Base-by-base conservation (phyloP, 2,797 vertebrate genomes). In the Aeoliscus strigatus region DNA sequence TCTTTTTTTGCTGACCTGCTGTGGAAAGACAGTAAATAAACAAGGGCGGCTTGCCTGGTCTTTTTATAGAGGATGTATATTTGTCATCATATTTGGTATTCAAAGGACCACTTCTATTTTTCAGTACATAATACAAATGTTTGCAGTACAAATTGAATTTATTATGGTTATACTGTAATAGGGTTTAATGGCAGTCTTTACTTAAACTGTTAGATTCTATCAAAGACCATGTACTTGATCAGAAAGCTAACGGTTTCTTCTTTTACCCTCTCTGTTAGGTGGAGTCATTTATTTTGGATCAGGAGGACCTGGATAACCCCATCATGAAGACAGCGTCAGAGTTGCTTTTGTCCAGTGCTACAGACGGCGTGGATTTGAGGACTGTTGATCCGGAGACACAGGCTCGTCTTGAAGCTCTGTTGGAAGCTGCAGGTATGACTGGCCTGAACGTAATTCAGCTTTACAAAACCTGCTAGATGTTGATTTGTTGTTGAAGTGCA, bases 341-440 rank as follows among this genome's bases (percentile, higher is more conserved):
- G 84, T 85, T 99, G 67, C 94, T 98, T 73, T 86, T 99, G 70
- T 94, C 95, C 39, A 95, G 92, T 37, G 92, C 94, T 62, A 92
- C 94, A 80, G 95, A 98, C 65, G 95, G 94, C 64, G 89, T 94
- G 5, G 96, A 98, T 78, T 88, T 99, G 79, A 90, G 94, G 72
- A 97, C 94, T 29, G 95, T 99, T 63, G 95, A 98, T 88, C 94
- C 96, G 83, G 96, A 98, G 75, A 99, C 96, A 60, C 96, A 99
- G 81, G 95, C 95, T 41, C 89, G 96, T 64, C 89, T 99, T 27
- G 96, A 99, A 89, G 96, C 96, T 35, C 88, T 98, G 63, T 85
- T 99, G 63, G 96, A 99, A 86, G 96, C 96, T 71, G 96, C 94
- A 91, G 95, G 95, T 99, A 84, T n/a, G 67, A 51, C 38, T 12